These are phyloP conservation scores for Eupithecia abbreviata DNA, from an alignment of 2,888 invertebrate species.

Conservation along the genomic window DNA sequence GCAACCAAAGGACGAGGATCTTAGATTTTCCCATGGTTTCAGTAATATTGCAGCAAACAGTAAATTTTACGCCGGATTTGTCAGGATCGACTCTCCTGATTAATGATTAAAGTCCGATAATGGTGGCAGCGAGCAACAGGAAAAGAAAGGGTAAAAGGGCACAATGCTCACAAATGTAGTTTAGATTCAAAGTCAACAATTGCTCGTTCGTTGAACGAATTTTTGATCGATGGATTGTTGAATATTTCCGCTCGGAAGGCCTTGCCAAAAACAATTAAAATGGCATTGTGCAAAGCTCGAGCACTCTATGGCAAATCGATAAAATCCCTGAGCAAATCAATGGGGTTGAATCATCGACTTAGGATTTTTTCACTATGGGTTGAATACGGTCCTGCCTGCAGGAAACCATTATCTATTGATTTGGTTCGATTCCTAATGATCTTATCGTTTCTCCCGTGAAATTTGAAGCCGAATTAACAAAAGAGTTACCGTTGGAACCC, in stretches of 20 bases:
- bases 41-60: neutral
- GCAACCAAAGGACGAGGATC: neutral
- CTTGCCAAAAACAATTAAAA: slow-evolving; percentile 71
- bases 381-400: slow-evolving; percentile 52
- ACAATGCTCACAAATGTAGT: slow-evolving; percentile 48
- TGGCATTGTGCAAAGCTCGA: slow-evolving; percentile 66
- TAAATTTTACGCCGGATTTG: slow-evolving; percentile 50
- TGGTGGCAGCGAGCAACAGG: slow-evolving; percentile 48
- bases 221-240: slow-evolving; percentile 71
- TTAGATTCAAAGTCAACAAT: slow-evolving; percentile 52
- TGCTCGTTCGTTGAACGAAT: slow-evolving; percentile 68
- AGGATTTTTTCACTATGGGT: slow-evolving; percentile 41
- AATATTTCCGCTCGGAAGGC: slow-evolving; percentile 65
- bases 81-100: slow-evolving; percentile 52
- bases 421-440: slow-evolving; percentile 75
- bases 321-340: slow-evolving; percentile 56
- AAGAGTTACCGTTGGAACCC: slow-evolving; percentile 64
- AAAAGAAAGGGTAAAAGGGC: slow-evolving; percentile 55
- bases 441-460: slow-evolving; percentile 69
- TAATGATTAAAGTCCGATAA: slow-evolving; percentile 53
- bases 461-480: slow-evolving; percentile 57
- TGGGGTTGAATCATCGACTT: slow-evolving; percentile 48
- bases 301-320: slow-evolving; percentile 59
- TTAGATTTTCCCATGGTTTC: neutral
- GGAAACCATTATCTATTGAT: slow-evolving; percentile 63